These are phyloP conservation scores for Drosophila pseudoananassae DNA, from an alignment of 1,140 invertebrate species.

Conservation along the genomic window DNA sequence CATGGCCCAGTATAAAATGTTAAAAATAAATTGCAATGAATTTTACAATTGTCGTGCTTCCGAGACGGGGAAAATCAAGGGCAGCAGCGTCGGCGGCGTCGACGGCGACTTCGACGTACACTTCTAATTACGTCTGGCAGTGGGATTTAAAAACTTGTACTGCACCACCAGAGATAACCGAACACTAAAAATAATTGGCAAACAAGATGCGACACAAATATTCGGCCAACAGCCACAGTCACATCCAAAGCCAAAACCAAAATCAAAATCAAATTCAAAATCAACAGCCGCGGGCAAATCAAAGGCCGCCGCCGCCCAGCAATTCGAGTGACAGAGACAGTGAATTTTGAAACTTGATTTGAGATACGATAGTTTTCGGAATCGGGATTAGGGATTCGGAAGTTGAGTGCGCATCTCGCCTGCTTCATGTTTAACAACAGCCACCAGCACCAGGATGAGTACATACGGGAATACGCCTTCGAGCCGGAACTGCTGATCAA, in stretches of 20 bases:
- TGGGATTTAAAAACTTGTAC: slow-evolving; percentile 37
- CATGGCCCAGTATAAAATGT: slow-evolving; percentile 30
- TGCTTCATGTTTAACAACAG: slow-evolving; percentile 81
- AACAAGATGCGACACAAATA: slow-evolving; percentile 80
- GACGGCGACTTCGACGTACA: slow-evolving; percentile 5
- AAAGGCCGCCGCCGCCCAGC: slow-evolving; percentile 59
- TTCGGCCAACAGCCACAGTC: slow-evolving; percentile 66
- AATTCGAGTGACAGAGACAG: slow-evolving; percentile 57
- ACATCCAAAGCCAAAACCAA: slow-evolving; percentile 4
- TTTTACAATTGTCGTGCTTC: slow-evolving; percentile 59
- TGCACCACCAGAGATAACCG: slow-evolving; percentile 32
- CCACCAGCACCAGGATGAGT: slow-evolving; percentile 77
- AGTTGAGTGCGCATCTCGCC: slow-evolving; percentile 36
- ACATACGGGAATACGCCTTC: slow-evolving; percentile 82
- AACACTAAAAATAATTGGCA: slow-evolving; percentile 77
- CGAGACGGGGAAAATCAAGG: slow-evolving; percentile 59
- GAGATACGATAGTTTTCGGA: neutral
- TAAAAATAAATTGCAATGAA: slow-evolving; percentile 69
- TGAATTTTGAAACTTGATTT: slow-evolving; percentile 9
- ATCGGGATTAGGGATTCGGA: slow-evolving; percentile 1
- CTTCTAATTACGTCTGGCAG: slow-evolving; percentile 70
- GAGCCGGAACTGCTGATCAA: slow-evolving; percentile 83
- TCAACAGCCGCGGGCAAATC: slow-evolving; percentile 70
- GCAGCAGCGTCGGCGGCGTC: slow-evolving; percentile 33
- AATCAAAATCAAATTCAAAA: slow-evolving; percentile 17